Conservation (phyloP, 2,797 vertebrate genomes). For the Aulostomus chinensis region DNA sequence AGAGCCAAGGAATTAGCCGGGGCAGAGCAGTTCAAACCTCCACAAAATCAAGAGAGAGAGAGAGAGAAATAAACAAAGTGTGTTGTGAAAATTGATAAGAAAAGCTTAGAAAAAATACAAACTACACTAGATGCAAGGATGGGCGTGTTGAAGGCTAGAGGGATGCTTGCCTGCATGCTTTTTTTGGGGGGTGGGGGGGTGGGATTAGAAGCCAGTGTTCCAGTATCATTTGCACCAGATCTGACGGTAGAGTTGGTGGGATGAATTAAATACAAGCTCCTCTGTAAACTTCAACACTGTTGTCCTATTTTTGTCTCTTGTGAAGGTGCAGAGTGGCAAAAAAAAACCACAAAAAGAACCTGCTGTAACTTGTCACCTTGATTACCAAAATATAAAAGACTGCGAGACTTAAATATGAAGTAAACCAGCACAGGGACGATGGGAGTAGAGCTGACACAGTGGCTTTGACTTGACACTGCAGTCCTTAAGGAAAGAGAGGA, state of each 20-base stretch:
- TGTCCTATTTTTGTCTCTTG: constrained; percentile 41
- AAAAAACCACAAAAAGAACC: too few relatives aligned
- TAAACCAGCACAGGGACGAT: constrained; percentile 14
- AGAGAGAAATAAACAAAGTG: constrained; percentile 33
- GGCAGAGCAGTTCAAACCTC: constrained; percentile 42
- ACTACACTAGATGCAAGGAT: constrained; percentile 11
- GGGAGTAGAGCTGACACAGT: too few relatives aligned
- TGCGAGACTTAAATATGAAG: too few relatives aligned
- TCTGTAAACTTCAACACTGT: constrained; percentile 2
- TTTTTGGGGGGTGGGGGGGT: constrained; percentile 27
- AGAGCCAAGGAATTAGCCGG: constrained; percentile 45
- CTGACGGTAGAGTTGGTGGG: constrained; percentile 18
- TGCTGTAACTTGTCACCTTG: constrained; percentile 18
- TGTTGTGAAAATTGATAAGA: constrained; percentile 46
- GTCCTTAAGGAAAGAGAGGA: too few relatives aligned
- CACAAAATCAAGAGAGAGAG: too few relatives aligned
- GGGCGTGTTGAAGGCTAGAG: constrained; percentile 23
- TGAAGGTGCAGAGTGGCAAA: too few relatives aligned
- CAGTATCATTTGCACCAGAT: constrained; percentile 38
- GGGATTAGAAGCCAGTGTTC: constrained; percentile 21
- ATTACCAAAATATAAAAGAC: constrained; percentile 27
- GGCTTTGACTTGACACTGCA: constrained; percentile 20
- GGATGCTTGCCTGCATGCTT: constrained; percentile 23
- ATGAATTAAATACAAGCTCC: constrained; percentile 7
- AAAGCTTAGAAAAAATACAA: constrained; percentile 30